A percentile compares a stretch with the other conserved stretches of the same genome.
These are phyloP conservation scores for Ectropis grisescens DNA, from an alignment of 1,140 invertebrate genomes.

Conservation along the genomic window DNA sequence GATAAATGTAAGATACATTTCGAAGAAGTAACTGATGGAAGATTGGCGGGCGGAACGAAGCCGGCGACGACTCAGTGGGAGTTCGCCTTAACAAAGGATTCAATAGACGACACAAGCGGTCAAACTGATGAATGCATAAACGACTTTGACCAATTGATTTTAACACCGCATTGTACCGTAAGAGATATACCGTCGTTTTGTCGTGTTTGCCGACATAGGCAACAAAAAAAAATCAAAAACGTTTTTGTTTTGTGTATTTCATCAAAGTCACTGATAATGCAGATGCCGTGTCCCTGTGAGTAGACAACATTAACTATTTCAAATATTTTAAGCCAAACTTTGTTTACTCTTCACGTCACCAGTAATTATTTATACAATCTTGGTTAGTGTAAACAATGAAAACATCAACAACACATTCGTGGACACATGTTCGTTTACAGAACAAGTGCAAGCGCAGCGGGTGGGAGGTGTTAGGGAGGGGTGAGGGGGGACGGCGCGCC, in stretches of 20 bases:
- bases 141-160: conserved; percentile 63
- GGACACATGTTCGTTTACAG: conserved; percentile 45
- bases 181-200: conserved; percentile 21
- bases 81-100: conserved; percentile 39
- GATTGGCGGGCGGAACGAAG: conserved; percentile 29
- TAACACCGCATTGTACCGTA: conserved; percentile 33
- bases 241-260: conserved; percentile 5
- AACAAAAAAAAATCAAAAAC: too few species aligned
- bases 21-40: conserved; percentile 21
- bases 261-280: conserved; percentile 2
- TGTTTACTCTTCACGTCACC: too few species aligned
- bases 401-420: conserved; percentile 59
- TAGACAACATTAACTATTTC: too few species aligned
- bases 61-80: conserved; percentile 45
- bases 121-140: conserved; percentile 34
- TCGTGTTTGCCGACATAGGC: conserved; percentile 14
- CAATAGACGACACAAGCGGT: conserved; percentile 23
- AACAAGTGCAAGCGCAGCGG: conserved; percentile 48
- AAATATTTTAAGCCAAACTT: too few species aligned
- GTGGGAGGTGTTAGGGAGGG: conserved; percentile 12
- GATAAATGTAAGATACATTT: too few species aligned
- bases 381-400: conserved; percentile 44
- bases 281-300: too few species aligned
- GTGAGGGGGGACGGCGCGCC: conserved; percentile 7
- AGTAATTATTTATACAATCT: conserved; percentile 27